phyloP scores from a whole-genome alignment of 2,113 vertebrate genomes.

The Pipa parva region DNA sequence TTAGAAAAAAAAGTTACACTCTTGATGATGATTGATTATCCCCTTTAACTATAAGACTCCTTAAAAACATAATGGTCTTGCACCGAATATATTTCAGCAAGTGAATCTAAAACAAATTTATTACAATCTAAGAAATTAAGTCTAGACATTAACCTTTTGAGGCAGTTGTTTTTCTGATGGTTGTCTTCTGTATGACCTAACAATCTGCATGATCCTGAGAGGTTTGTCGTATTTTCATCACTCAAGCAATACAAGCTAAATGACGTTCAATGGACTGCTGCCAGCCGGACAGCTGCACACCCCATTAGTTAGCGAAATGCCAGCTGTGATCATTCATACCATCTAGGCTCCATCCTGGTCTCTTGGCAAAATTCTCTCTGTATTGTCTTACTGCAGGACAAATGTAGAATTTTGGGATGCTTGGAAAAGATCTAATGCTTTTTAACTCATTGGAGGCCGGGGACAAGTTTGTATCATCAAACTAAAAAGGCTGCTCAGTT shows the following conservation, averaged over 20 bases:
- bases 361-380: constrained; percentile 17
- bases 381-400: constrained; percentile 2
- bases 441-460: not conserved
- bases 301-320: constrained; percentile 27
- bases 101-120: no score
- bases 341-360: constrained; percentile 18
- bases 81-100: no score
- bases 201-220: not conserved
- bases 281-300: constrained; percentile 29
- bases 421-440: not conserved
- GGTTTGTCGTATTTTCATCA: constrained; percentile 3
- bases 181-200: not conserved
- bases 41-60: no score
- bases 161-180: not conserved
- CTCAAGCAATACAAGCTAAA: not conserved
- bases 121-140: no score
- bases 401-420: not conserved
- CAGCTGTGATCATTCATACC: constrained; percentile 20
- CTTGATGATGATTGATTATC: no score
- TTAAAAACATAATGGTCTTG: no score
- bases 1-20: no score
- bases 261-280: constrained; percentile 4
- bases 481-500: no score
- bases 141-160: not conserved
- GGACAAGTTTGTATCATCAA: no score